Conservation (phyloP, 2,888 invertebrate genomes). For the Pollenia amentaria region DNA sequence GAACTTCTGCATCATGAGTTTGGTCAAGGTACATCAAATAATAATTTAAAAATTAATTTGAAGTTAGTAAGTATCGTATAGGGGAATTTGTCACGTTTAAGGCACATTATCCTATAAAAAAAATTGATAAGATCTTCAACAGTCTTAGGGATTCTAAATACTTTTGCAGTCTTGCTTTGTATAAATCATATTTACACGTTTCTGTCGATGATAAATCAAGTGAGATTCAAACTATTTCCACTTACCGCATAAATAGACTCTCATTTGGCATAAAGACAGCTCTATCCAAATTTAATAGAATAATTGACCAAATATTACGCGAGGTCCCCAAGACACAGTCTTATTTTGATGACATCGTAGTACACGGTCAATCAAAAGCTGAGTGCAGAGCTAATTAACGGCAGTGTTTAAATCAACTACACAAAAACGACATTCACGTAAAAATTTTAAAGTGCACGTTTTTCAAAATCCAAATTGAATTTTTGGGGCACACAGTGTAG, state of each 20-base stretch:
- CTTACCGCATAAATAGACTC: slow-evolving; percentile 11
- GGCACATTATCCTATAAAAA: no score
- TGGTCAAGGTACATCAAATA: no score
- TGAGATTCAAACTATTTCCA: slow-evolving; percentile 39
- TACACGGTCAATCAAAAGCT: neutral
- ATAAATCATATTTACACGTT: slow-evolving; percentile 48
- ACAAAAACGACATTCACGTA: slow-evolving; percentile 63
- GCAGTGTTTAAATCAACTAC: neutral
- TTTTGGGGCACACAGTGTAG: slow-evolving; percentile 49
- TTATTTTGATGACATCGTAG: slow-evolving; percentile 35
- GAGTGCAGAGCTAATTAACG: slow-evolving; percentile 27
- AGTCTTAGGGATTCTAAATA: neutral
- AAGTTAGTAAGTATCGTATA: no score
- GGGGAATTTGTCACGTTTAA: no score
- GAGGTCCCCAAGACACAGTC: slow-evolving; percentile 30
- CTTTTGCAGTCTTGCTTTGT: neutral
- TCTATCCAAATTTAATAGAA: slow-evolving; percentile 59
- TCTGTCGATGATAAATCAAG: slow-evolving; percentile 18
- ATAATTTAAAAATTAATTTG: no score
- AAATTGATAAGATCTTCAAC: slow-evolving; percentile 50
- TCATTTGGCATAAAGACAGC: slow-evolving; percentile 17
- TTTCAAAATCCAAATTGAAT: slow-evolving; percentile 57
- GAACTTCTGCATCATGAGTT: no score
- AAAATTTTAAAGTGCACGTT: slow-evolving; percentile 55
- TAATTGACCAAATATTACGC: slow-evolving; percentile 68